These are phyloP conservation scores for Martes flavigula DNA, from an alignment of 2,797 vertebrate genomes.

Conservation along the genomic window DNA sequence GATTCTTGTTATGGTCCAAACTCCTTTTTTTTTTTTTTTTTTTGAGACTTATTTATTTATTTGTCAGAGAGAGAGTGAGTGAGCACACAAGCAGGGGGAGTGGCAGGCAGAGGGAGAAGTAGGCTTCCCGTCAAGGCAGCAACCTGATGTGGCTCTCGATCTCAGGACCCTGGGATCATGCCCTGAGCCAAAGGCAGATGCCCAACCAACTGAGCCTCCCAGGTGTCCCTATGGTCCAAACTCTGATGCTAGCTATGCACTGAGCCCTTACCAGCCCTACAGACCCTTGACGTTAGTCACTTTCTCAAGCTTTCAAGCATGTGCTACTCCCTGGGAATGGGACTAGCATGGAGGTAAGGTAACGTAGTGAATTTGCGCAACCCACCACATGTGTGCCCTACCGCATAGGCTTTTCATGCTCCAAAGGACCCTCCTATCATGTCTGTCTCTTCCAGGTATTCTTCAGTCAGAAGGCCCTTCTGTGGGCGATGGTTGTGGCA, in stretches of 20 bases:
- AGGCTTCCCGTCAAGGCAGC: no score
- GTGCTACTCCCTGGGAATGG: not conserved
- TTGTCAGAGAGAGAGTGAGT: no score
- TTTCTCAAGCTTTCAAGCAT: constrained; percentile 44
- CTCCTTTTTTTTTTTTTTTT: no score
- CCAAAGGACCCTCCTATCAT: not conserved
- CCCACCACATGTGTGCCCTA: not conserved
- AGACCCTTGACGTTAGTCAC: not conserved
- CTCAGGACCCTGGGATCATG: no score
- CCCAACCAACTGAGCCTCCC: no score
- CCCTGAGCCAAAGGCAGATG: no score
- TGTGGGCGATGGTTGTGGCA: not conserved
- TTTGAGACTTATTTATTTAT: no score
- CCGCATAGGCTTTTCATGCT: not conserved
- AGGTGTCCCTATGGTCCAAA: not conserved
- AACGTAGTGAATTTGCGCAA: not conserved
- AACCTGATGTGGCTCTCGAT: no score
- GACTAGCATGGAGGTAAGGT: not conserved
- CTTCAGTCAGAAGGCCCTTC: not conserved
- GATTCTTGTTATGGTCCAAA: constrained; percentile 31
- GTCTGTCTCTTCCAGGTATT: not conserved
- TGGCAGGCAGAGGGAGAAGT: no score
- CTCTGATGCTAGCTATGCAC: not conserved
- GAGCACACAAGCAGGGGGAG: no score
- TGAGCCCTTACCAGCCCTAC: not conserved